Conservation (phyloP, 2,797 vertebrate species). For the Kryptolebias ocellatus region DNA sequence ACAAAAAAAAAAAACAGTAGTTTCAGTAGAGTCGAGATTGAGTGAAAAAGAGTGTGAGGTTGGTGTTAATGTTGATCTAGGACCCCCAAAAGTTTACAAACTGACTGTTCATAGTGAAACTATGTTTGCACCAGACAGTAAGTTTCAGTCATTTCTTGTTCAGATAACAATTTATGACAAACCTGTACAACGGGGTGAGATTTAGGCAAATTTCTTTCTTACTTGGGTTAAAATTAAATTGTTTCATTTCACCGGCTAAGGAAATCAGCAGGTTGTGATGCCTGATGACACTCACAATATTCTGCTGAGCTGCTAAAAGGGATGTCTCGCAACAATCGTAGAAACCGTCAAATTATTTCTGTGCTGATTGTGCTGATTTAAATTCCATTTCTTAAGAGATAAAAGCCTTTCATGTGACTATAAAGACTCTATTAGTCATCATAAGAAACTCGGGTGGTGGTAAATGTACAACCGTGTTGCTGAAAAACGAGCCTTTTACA, state of each 20-base stretch:
- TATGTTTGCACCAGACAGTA: neutral
- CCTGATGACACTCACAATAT: neutral
- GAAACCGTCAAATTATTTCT: conserved; percentile 1
- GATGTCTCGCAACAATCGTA: conserved; percentile 3
- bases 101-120: neutral
- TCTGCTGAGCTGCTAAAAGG: neutral
- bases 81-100: neutral
- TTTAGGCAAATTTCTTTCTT: neutral
- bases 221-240: neutral
- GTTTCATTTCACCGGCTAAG: neutral
- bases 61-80: conserved; percentile 13
- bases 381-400: neutral
- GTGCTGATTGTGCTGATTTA: neutral
- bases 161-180: neutral
- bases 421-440: conserved; percentile 6
- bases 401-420: conserved; percentile 13
- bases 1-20: neutral
- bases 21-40: conserved; percentile 8
- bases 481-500: neutral
- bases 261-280: neutral
- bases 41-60: conserved; percentile 11
- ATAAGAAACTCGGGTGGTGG: conserved; percentile 9
- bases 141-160: neutral
- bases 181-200: neutral
- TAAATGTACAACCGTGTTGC: neutral